These are phyloP conservation scores for Linyphia triangularis DNA, from an alignment of 2,888 invertebrate species.

Conservation along the genomic window DNA sequence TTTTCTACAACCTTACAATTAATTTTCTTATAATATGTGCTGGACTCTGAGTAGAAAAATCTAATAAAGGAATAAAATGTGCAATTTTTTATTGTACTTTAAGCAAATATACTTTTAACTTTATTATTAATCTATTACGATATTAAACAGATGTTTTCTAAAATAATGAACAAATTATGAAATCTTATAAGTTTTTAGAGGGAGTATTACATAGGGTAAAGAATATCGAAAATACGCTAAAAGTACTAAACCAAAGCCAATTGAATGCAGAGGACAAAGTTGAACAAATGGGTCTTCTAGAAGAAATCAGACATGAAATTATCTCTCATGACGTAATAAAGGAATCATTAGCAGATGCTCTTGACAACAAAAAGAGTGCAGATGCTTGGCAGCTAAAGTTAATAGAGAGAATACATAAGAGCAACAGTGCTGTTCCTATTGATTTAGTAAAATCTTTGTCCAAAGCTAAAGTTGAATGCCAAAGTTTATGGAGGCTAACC, in stretches of 20 bases:
- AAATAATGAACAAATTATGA: neutral
- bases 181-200: constrained; percentile 3
- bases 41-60: constrained; percentile 3
- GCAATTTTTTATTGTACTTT: constrained; percentile 3
- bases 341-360: constrained; percentile 3
- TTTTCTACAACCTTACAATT: constrained; percentile 3
- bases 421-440: constrained; percentile 3
- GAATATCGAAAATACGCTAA: constrained; percentile 3
- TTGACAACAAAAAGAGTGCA: neutral
- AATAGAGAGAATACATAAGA: constrained; percentile 3
- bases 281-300: constrained; percentile 3
- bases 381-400: constrained; percentile 3
- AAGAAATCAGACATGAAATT: constrained; percentile 3
- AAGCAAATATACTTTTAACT: constrained; percentile 3
- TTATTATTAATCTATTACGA: neutral
- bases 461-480: constrained; percentile 3
- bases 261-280: constrained; percentile 3
- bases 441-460: constrained; percentile 3
- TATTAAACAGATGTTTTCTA: neutral
- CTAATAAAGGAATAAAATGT: neutral
- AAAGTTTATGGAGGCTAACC: neutral
- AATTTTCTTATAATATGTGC: neutral
- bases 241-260: constrained; percentile 3
- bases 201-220: constrained; percentile 3
- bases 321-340: constrained; percentile 3